These are phyloP conservation scores for Paramormyrops hopkinsi DNA, from an alignment of 2,797 vertebrate species.

Conservation along the genomic window DNA sequence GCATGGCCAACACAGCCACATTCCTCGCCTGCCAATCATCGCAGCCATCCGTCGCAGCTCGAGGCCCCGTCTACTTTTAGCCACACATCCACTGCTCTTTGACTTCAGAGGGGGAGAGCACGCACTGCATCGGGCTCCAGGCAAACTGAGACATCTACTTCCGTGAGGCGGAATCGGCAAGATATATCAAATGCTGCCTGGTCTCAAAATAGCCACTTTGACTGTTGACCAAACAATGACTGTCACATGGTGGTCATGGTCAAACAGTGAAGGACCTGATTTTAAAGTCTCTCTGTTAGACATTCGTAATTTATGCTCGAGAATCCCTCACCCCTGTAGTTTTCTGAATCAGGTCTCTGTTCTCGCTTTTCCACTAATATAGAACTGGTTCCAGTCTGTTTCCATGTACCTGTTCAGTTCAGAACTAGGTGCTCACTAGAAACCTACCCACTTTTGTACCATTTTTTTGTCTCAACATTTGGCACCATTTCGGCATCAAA, in stretches of 20 bases:
- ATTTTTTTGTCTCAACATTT: background rate
- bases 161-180: background rate
- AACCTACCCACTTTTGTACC: background rate
- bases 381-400: background rate
- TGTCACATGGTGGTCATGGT: background rate
- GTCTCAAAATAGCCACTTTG: background rate
- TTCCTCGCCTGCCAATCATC: background rate
- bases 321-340: background rate
- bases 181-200: background rate
- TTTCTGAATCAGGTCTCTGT: background rate
- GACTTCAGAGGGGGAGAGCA: background rate
- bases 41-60: background rate
- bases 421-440: background rate
- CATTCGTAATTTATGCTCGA: background rate
- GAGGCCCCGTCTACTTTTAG: background rate
- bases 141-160: background rate
- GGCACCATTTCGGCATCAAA: background rate
- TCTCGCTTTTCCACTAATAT: background rate
- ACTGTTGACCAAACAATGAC: background rate
- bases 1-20: background rate
- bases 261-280: background rate
- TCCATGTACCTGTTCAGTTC: background rate
- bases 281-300: background rate
- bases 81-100: background rate
- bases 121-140: background rate